Evolutionary conservation across 2,888 invertebrate species (phyloP).

Genomic region (Ctenicera cuprea): DNA sequence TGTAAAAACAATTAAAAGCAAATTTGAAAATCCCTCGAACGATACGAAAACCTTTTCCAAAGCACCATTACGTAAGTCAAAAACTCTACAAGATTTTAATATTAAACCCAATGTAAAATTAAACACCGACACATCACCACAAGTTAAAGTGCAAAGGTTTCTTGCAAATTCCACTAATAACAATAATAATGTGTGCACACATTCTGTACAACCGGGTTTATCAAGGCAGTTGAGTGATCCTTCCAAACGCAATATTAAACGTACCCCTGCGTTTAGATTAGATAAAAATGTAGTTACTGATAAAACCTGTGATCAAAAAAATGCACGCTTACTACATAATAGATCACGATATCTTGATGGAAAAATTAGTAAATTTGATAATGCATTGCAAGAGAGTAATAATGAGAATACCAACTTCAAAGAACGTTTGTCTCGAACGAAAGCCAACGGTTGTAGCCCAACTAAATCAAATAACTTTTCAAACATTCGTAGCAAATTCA

Average conservation of each 20-base stretch:
- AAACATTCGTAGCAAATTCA: slow-evolving; percentile 64
- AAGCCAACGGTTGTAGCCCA: slow-evolving; percentile 1
- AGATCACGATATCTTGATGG: slow-evolving; percentile 43
- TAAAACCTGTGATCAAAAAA: slow-evolving; percentile 46
- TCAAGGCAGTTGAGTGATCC: slow-evolving; percentile 71
- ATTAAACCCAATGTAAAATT: slow-evolving; percentile 2
- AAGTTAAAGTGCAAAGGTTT: background rate
- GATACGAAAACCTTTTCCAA: slow-evolving; percentile 54
- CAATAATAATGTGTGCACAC: background rate
- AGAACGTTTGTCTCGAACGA: slow-evolving; percentile 16
- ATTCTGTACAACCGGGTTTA: slow-evolving; percentile 46
- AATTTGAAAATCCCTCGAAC: slow-evolving; percentile 74
- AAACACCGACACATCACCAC: background rate
- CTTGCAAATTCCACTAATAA: background rate
- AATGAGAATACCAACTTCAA: slow-evolving; percentile 13
- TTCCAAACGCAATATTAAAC: slow-evolving; percentile 72
- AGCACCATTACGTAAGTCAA: slow-evolving; percentile 46
- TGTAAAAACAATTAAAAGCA: slow-evolving; percentile 80
- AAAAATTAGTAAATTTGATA: slow-evolving; percentile 29
- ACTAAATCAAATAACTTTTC: slow-evolving; percentile 61
- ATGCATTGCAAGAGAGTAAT: background rate
- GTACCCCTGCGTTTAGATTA: slow-evolving; percentile 76
- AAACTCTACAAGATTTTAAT: slow-evolving; percentile 38
- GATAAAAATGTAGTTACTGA: slow-evolving; percentile 66
- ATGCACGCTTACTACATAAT: slow-evolving; percentile 48